These are phyloP conservation scores for Phyto melanocephala DNA, from an alignment of 2,888 invertebrate genomes.

Conservation along the genomic window DNA sequence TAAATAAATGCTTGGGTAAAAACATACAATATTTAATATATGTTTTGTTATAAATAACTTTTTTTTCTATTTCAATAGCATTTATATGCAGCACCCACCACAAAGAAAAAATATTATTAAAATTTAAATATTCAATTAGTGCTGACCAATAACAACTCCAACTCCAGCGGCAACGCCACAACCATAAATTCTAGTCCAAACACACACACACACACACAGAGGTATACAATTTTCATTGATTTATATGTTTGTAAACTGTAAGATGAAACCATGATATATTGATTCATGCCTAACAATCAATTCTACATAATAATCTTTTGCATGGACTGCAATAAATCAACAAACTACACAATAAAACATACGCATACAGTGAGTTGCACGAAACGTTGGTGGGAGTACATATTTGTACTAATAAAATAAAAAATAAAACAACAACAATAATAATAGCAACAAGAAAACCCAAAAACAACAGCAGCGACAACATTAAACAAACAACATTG, in stretches of 20 bases:
- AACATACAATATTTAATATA: background rate
- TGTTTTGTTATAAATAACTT: background rate
- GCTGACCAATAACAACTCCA: background rate
- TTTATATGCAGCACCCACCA: background rate
- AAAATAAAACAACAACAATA: background rate
- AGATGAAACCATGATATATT: slow-evolving; percentile 63
- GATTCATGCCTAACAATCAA: slow-evolving; percentile 62
- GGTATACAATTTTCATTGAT: slow-evolving; percentile 47
- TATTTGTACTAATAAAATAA: background rate
- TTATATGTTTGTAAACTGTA: slow-evolving; percentile 56
- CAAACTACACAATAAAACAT: slow-evolving; percentile 43
- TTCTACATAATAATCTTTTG: slow-evolving; percentile 62
- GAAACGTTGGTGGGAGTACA: background rate
- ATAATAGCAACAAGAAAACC: too few relatives aligned
- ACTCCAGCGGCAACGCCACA: background rate
- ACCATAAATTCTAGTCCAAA: background rate
- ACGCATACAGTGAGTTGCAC: background rate
- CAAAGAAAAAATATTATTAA: background rate
- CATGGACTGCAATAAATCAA: slow-evolving; percentile 61
- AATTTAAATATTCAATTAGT: slow-evolving; percentile 58
- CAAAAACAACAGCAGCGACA: background rate
- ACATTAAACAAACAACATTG: slow-evolving; percentile 34
- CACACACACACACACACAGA: background rate
- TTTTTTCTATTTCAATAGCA: background rate
- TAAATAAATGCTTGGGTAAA: background rate